phyloP scores from a whole-genome alignment of 1,140 invertebrate species.

The Lanistes nyassanus region DNA sequence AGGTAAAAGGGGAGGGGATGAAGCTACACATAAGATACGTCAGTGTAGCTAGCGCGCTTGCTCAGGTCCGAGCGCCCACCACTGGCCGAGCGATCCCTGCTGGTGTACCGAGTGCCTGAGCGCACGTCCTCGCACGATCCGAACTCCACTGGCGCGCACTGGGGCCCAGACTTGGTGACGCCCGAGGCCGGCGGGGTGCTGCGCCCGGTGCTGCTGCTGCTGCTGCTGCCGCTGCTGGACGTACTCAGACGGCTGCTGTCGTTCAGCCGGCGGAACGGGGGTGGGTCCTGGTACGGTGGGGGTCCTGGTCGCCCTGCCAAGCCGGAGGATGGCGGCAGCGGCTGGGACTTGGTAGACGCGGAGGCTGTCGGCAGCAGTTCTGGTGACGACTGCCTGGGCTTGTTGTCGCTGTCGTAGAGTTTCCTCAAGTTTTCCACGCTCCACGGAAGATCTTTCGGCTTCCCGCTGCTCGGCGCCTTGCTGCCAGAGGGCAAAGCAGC shows the following conservation, averaged over 20 bases:
- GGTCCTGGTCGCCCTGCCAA: conserved; percentile 28
- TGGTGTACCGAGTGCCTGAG: background rate
- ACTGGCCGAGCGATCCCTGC: too few species aligned
- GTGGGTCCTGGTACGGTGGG: conserved; percentile 48
- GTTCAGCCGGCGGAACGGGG: conserved; percentile 40
- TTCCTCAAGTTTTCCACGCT: conserved; percentile 45
- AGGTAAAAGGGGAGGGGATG: too few species aligned
- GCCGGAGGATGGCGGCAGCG: conserved; percentile 2
- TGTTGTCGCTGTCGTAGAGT: conserved; percentile 32
- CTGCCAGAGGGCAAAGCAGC: too few species aligned
- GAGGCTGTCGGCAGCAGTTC: background rate
- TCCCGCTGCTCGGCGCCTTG: background rate
- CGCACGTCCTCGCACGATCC: conserved; percentile 34
- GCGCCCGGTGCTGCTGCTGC: conserved; percentile 27
- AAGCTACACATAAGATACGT: conserved; percentile 29
- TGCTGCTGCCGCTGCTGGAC: conserved; percentile 44
- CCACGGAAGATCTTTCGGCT: conserved; percentile 40
- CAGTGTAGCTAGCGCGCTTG: background rate
- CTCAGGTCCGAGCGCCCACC: background rate
- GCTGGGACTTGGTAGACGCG: background rate
- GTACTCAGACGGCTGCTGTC: conserved; percentile 40
- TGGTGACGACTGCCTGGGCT: background rate
- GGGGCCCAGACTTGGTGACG: conserved; percentile 28
- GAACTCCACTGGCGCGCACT: conserved; percentile 12
- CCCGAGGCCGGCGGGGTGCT: conserved; percentile 15